Evolutionary conservation across 2,113 vertebrate genomes (phyloP).

Genomic region (Hippocampus comes): DNA sequence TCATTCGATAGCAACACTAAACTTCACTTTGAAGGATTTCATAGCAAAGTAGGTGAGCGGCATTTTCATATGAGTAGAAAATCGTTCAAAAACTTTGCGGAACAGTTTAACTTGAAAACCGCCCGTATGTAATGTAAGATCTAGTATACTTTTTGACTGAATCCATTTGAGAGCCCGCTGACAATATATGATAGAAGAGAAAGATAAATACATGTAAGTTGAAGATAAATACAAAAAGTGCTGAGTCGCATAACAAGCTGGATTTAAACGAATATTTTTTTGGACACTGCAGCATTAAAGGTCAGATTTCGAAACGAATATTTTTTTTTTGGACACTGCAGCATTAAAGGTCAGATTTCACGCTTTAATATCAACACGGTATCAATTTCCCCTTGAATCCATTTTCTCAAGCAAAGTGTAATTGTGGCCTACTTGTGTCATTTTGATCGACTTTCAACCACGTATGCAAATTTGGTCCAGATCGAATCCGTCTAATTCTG

Average conservation of each 20-base stretch:
- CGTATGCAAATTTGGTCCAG: not conserved
- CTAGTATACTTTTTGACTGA: not conserved
- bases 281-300: not conserved
- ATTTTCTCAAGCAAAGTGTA: slow-evolving; percentile 3
- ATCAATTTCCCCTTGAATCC: not conserved
- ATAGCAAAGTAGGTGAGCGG: not conserved
- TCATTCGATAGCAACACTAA: not conserved
- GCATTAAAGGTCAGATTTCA: not conserved
- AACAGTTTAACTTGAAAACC: not conserved
- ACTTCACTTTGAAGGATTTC: not conserved
- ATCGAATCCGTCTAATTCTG: not conserved
- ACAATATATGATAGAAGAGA: not conserved
- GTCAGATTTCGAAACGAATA: not conserved
- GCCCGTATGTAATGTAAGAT: not conserved
- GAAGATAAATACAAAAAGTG: slow-evolving; percentile 17
- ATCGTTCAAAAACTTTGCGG: no score
- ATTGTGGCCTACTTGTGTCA: not conserved
- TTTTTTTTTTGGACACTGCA: slow-evolving; percentile 12
- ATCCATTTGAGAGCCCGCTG: not conserved
- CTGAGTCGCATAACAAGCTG: slow-evolving; percentile 8
- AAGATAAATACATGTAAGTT: not conserved
- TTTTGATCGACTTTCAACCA: not conserved
- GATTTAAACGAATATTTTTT: not conserved
- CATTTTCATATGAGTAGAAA: no score
- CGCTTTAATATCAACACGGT: not conserved